Base-by-base conservation (phyloP, 2,797 vertebrate genomes). In the Malurus splendens region DNA sequence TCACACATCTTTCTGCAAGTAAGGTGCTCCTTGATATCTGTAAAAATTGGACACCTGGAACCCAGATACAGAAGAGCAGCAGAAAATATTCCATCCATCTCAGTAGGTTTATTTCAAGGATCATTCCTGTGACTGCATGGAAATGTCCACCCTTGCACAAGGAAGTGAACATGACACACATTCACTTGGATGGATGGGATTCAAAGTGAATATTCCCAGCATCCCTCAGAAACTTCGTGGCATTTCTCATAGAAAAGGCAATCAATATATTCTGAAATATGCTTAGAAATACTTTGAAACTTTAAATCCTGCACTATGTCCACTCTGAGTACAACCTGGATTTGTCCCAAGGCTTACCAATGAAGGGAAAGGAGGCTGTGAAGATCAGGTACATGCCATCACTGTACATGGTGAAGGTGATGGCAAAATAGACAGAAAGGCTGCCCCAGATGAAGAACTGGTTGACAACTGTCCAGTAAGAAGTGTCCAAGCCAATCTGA, bases 381-480 rank as follows among this genome's bases (percentile, higher is more conserved):
- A 98, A 98, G 92, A 98, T 97, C 93, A 98, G 92, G 92, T 98
- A 99, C 97, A 99, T 98, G 96, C 98, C 98, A 0, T 99, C 98
- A 93, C 99, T 99, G 92, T 98, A 98, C 98, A 99, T 98, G 92
- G 99, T 98, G 95, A 99, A 98, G 6, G 97, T 98, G 93, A 98
- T 90, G 61, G 98, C 98, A 74, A 99, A 99, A 96, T 99, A 99
- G 64, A 98, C 96, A 2, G 98, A 97, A 92, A 99, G 97, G 96
- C 99, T 99, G 38, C 98, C 98, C 99, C 99, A 99, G 61, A 98
- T 96, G 81, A 99, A 98, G 82, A 99, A 97, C 76, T 99, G 99
- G 96, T 98, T 99, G 82, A 99, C 96, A 10, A 98, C 94, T 1
- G 99, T 99, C 99, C 99, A 99, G 95, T 98, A 99, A 61, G 96